Base-by-base conservation (phyloP, 2,113 vertebrate genomes). In the Tragelaphus scriptus region DNA sequence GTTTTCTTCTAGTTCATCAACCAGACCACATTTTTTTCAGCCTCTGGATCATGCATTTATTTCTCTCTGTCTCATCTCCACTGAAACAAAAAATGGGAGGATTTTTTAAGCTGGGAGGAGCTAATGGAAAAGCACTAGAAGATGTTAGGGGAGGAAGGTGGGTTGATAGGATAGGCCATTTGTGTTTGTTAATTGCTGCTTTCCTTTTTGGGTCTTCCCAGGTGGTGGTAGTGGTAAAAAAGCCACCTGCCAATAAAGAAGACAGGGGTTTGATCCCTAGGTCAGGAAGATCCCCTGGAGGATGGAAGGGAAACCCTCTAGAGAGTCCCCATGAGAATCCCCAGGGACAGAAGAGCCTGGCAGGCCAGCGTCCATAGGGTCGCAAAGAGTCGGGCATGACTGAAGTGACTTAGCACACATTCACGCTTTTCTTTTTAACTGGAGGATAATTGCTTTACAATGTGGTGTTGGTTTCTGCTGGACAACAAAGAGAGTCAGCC, bases 361-460 rank as follows among this genome's bases (percentile, higher is more conserved):
- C 4, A 71, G 65, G n/a, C n/a, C 11, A 71, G n/a, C 21, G 65
- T 71, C 19, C 17, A 21, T 6, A 71, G 65, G 16, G n/a, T 71
- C 16, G 0, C 65, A 71, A 36, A 36, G n/a, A 36, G n/a, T 71
- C 4, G 0, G n/a, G 11, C 65, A 36, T 21, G 9, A 71, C n/a
- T 71, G 17, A 71, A 71, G 17, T 0, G 0, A 36, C n/a, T 36
- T 36, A 71, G n/a, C 65, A 71, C 32, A 68, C 7, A 36, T 2
- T 16, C 8, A 68, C 0, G 2, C 65, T 71, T 68, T 71, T n/a
- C 4, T 68, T 36, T 19, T 68, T 19, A 71, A 21, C 19, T 36
- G 17, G n/a, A 36, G 16, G n/a, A 36, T 71, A 36, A 21, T 71
- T 71, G 5, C 19, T 71, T 71, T 71, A 40, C 68, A 71, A 23